Conservation (phyloP, 2,113 vertebrate species). For the Grus americana region DNA sequence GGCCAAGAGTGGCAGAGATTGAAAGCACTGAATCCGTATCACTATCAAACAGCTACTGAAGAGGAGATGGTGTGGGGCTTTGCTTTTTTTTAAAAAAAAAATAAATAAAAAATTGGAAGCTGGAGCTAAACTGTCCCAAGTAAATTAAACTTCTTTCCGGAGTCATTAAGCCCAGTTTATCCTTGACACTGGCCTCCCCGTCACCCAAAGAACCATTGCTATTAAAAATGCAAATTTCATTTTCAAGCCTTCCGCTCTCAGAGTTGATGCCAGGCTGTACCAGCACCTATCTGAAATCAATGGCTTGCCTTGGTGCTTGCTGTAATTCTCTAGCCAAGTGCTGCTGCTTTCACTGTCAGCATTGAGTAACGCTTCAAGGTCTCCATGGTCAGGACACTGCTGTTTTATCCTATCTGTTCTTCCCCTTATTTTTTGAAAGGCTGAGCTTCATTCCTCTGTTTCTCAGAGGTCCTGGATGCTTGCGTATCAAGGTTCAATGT, state of each 20-base stretch:
- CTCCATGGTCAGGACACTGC: neutral
- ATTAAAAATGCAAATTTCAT: neutral
- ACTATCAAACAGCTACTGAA: neutral
- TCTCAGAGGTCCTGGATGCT: neutral
- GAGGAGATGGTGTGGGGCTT: neutral
- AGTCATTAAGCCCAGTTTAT: neutral
- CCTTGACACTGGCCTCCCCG: neutral
- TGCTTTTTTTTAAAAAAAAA: neutral
- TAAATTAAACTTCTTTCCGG: neutral
- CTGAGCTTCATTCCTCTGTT: neutral
- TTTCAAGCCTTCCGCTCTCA: neutral
- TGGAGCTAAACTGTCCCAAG: neutral
- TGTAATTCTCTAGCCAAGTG: neutral
- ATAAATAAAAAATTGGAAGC: neutral
- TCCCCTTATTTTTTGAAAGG: neutral
- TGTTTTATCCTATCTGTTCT: neutral
- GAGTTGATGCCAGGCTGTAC: neutral
- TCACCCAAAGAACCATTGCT: neutral
- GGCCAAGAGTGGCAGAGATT: neutral
- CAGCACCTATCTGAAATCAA: neutral
- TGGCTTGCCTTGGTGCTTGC: neutral
- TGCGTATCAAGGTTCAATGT: neutral
- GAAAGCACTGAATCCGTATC: neutral
- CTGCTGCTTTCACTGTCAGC: neutral
- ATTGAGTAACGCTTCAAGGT: neutral